phyloP scores from a whole-genome alignment of 2,888 invertebrate species.

The Hirtodrosophila alboralis region DNA sequence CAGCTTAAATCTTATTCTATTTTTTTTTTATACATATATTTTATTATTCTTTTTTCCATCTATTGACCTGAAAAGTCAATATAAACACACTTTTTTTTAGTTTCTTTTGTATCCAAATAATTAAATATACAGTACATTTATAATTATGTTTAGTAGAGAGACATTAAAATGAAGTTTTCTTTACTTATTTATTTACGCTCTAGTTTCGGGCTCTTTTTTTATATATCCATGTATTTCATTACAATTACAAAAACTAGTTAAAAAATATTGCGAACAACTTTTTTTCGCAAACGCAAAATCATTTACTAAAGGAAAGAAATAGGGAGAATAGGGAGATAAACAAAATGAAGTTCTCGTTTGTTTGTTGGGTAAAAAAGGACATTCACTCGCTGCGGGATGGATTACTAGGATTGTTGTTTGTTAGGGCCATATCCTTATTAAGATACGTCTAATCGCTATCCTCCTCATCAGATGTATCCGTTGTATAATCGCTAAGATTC shows the following conservation, averaged over 20 bases:
- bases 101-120: conserved; percentile 69
- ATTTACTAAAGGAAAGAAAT: conserved; percentile 72
- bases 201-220: conserved; percentile 63
- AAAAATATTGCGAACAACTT: conserved; percentile 66
- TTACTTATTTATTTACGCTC: conserved; percentile 70
- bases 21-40: conserved; percentile 31
- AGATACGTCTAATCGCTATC: conserved; percentile 81
- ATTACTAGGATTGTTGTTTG: conserved; percentile 42
- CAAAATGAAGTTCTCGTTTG: conserved; percentile 26
- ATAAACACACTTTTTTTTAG: conserved; percentile 47
- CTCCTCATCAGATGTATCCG: conserved; percentile 88
- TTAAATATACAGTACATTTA: conserved; percentile 81
- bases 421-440: conserved; percentile 52
- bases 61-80: conserved; percentile 62
- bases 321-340: conserved; percentile 38
- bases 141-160: conserved; percentile 72
- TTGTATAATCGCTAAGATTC: conserved; percentile 88
- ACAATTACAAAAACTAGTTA: conserved; percentile 82
- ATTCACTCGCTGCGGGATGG: conserved; percentile 25
- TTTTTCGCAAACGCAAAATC: conserved; percentile 59
- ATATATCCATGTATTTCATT: conserved; percentile 18
- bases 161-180: conserved; percentile 70
- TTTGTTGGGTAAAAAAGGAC: conserved; percentile 7
- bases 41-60: conserved; percentile 30
- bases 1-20: conserved; percentile 11